A percentile compares a stretch with the other conserved stretches of the same genome.
Conservation (phyloP, 2,888 invertebrate genomes). For the Eristalinus aeneus region DNA sequence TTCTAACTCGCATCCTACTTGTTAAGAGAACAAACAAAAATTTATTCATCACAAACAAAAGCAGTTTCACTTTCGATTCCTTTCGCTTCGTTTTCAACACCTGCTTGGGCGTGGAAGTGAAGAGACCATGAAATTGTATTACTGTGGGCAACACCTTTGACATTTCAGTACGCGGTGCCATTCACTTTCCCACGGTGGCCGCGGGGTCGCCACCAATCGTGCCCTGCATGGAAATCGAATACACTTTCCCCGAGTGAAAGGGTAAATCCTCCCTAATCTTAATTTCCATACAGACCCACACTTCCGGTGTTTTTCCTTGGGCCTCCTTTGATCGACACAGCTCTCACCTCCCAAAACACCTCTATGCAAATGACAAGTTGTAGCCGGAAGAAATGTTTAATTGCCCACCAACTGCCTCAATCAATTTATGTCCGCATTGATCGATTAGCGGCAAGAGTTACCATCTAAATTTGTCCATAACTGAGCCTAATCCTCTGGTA, state of each 20-base stretch:
- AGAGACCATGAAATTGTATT: background rate
- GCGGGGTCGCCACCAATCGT: background rate
- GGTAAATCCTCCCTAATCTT: background rate
- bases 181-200: background rate
- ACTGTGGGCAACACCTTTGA: background rate
- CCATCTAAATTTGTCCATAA: background rate
- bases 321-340: background rate
- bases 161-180: background rate
- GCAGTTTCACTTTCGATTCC: background rate
- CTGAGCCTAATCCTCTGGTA: background rate
- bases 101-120: background rate
- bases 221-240: background rate
- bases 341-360: conserved; percentile 8
- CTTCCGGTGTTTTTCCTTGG: background rate
- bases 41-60: background rate
- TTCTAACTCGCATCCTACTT: background rate
- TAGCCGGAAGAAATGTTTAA: background rate
- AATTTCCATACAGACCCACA: background rate
- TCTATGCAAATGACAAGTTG: background rate
- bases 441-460: background rate
- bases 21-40: background rate
- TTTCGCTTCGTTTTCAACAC: background rate
- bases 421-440: background rate
- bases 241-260: conserved; percentile 22
- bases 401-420: background rate